Base-by-base conservation (phyloP, 2,797 vertebrate species). In the Cetoscarus ocellatus region DNA sequence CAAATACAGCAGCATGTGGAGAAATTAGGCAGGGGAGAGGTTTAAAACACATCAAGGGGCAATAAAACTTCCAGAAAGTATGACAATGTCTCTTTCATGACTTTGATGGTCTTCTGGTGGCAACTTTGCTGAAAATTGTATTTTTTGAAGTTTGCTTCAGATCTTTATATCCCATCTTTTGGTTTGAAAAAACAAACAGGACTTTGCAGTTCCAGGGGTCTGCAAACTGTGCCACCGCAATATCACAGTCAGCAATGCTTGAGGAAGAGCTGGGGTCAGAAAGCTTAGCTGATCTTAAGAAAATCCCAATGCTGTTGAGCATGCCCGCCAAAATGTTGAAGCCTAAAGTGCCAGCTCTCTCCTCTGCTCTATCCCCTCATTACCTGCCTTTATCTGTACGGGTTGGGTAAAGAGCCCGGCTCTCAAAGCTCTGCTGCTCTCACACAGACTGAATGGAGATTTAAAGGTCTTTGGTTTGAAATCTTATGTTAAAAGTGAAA, bases 381-480 rank as follows among this genome's bases (percentile, higher is more conserved):
- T 45, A 42, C 13, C 19, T 14, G 51, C n/a, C 50, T 47, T 66
- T 35, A 47, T 61, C 10, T 18, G 10, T 36, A 38, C 6, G 34
- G 27, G 14, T n/a, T 52, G 13, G 19, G 27, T 42, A 14, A 19
- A 38, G 27, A 57, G 13, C 45, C 12, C 10, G 44, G 36, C 36
- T 58, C 14, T 39, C 6, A 44, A 3, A 64, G 44, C 44, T 5
- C 35, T 38, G 15, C 44, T 49, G 43, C 35, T 34, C 35, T 10
- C 10, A 27, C 11, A 12, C 1, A 5, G 35, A 42, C 57, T 44
- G 34, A 67, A 55, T 27, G 6, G 13, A 60, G 56, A 69, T 65
- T 57, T 61, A 45, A 58, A n/a, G 8, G 57, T 70, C 35, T 61
- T 71, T 57, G 17, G 14, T 66, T 61, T 61, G 19, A 61, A 65